Evolutionary conservation across 2,113 vertebrate species (phyloP), one percentile per base, ranked within the genome.

Genomic region (Marcusenius ussheri): DNA sequence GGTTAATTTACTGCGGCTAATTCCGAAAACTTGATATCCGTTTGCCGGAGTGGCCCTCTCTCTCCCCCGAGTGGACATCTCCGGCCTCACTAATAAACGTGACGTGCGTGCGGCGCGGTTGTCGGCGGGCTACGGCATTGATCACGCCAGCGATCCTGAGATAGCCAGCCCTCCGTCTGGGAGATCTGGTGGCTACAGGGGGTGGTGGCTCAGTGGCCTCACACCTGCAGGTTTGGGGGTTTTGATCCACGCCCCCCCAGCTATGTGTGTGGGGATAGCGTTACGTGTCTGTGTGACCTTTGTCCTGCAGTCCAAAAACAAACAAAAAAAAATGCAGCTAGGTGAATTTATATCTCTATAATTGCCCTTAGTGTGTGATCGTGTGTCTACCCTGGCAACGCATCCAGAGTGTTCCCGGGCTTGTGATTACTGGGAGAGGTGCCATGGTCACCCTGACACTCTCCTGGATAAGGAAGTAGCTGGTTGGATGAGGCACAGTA

Each of bases 1-100:
- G 35, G 56, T 74, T 66, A 45, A 88, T 77, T 88, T 90, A n/a
- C 62, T 53, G 46, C 27, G 84, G 85, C 85, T 77, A 87, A 74
- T 88, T 90, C 1, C 17, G 53, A 87, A 90, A 89, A 84, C 39
- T 53, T 49, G 83, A 49, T 56, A 70, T 90, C 50, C 62, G 47
- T 50, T 24, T 49, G 49, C 27, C 13, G 27, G 39, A 56, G 88
- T 87, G 56, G 83, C 35, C 53, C 58, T 70, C 85, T 90, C 77
- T 90, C 90, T 45, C 17, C 8, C n/a, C 39, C n/a, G 62, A 15
- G 49, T 42, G 58, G 51, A n/a, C 51, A 74, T 24, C n/a, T 31
- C 56, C n/a, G 2, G 46, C n/a, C 21, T 66, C 27, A 7, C 24
- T 74, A 1, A 70, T 66, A 31, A 47, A 49, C 1, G 1, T 42